These are phyloP conservation scores for Holothuria scabra DNA, from an alignment of 53 echinoderm and acorn worm species.

Conservation along the genomic window DNA sequence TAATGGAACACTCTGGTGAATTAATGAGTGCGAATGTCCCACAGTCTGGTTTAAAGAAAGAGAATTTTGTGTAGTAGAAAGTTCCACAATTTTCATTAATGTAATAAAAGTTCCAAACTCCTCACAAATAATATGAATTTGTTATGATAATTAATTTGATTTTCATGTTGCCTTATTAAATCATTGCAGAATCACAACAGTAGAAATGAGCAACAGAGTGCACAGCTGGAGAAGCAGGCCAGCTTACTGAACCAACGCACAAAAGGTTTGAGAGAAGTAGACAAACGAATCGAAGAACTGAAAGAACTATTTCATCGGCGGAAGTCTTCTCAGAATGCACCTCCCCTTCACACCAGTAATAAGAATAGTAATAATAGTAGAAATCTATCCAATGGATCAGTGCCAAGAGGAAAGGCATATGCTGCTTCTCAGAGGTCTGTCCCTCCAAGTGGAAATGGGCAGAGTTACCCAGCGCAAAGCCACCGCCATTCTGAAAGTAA, in stretches of 20 bases:
- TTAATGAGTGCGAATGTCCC: too few relatives aligned
- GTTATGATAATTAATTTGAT: too few relatives aligned
- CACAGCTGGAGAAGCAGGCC: slow-evolving; percentile 74
- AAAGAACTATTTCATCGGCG: slow-evolving; percentile 76
- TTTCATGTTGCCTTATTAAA: not conserved
- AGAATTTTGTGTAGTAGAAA: too few relatives aligned
- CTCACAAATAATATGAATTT: too few relatives aligned
- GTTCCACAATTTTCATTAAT: too few relatives aligned
- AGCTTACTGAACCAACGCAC: slow-evolving; percentile 63
- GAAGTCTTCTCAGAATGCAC: slow-evolving; percentile 19
- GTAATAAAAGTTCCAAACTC: too few relatives aligned
- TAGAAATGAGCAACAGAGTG: slow-evolving; percentile 93
- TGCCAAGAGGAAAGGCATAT: slow-evolving; percentile 13
- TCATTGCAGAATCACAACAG: slow-evolving; percentile 83
- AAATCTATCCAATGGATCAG: slow-evolving; percentile 63
- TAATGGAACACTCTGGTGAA: too few relatives aligned
- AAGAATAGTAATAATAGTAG: slow-evolving; percentile 77
- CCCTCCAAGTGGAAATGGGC: not conserved
- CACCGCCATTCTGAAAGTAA: not conserved
- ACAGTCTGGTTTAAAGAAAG: too few relatives aligned
- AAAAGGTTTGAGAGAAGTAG: slow-evolving; percentile 78
- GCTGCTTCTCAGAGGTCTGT: slow-evolving; percentile 31
- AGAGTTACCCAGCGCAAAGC: not conserved
- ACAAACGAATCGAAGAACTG: slow-evolving; percentile 90
- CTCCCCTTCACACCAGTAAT: slow-evolving; percentile 49